Evolutionary conservation across 2,797 vertebrate genomes (phyloP), one percentile per base, ranked within the genome.

Genomic region (Australoheros facetus): DNA sequence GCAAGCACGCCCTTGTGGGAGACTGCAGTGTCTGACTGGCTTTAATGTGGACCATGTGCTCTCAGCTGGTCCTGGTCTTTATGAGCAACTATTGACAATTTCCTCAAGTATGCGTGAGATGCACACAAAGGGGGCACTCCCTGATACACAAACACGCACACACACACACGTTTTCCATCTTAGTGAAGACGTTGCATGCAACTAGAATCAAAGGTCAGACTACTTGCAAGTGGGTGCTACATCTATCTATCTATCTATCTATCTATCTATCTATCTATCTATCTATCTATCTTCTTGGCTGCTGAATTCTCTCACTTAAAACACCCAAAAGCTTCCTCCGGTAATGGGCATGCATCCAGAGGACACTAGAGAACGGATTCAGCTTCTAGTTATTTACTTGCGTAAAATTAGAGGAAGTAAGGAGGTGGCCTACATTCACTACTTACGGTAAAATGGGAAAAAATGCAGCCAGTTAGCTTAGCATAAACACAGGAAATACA

Each of bases 41-140:
- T 83, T 84, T 94, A 91, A 94, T 91, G 70, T 86, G 85, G 84
- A 89, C 85, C 91, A 91, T 94, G 90, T 92, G 92, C 55, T 80
- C 17, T 55, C 23, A 48, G 57, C 74, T 56, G 71, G 80, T 82
- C 70, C 77, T 83, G 82, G 48, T 87, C 86, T 84, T 73, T 75
- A 32, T 75, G 55, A 86, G 81, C 78, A 82, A 57, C 85, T 89
- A 93, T 88, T 89, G 91, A 94, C 94, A 93, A 95, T 95, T 95
- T 95, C 90, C 93, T 92, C 89, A 93, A 94, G 88, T 92, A 94
- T 95, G 92, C 69, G 75, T 88, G 86, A 90, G 82, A 86, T 80
- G 88, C 81, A 87, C 83, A 81, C 75, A 84, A 71, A 90, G 73
- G 54, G 48, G 59, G 88, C 83, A 86, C 75, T 21, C 81, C 56